Conservation (phyloP, 2,113 vertebrate species). For the Catagonus wagneri region DNA sequence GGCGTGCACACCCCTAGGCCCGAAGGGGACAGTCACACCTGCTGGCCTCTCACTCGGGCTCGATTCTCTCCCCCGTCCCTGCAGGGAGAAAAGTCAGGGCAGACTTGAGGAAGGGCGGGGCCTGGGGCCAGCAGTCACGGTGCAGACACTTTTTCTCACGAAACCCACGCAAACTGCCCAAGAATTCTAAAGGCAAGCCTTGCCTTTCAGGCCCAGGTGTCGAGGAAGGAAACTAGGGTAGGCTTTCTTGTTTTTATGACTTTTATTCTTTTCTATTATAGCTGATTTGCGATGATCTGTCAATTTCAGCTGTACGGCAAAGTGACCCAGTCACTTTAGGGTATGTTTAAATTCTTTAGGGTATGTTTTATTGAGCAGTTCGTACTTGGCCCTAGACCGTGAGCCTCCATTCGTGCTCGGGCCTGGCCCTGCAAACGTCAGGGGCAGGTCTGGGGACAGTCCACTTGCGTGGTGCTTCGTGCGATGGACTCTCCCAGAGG, state of each 20-base stretch:
- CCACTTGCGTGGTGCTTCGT: accelerated
- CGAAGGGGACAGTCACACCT: accelerated
- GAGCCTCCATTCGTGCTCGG: accelerated
- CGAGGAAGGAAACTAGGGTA: neutral
- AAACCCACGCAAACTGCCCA: neutral
- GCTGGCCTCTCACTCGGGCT: accelerated
- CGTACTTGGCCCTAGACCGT: accelerated
- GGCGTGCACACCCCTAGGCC: too few relatives aligned
- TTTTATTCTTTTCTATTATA: too few relatives aligned
- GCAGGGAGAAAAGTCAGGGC: accelerated
- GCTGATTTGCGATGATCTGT: too few relatives aligned
- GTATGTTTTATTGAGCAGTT: accelerated
- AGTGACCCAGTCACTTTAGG: too few relatives aligned
- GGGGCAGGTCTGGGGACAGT: neutral
- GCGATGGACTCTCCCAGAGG: accelerated
- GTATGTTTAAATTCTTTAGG: too few relatives aligned
- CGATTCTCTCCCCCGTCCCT: too few relatives aligned
- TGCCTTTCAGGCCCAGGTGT: too few relatives aligned
- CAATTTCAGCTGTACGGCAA: too few relatives aligned
- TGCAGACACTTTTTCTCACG: accelerated
- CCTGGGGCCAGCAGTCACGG: accelerated
- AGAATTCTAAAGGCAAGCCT: neutral
- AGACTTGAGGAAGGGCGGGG: accelerated
- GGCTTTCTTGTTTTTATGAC: too few relatives aligned
- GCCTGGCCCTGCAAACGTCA: accelerated